Evolutionary conservation across 2,888 invertebrate genomes (phyloP).

Genomic region (Calliphora vomitoria): DNA sequence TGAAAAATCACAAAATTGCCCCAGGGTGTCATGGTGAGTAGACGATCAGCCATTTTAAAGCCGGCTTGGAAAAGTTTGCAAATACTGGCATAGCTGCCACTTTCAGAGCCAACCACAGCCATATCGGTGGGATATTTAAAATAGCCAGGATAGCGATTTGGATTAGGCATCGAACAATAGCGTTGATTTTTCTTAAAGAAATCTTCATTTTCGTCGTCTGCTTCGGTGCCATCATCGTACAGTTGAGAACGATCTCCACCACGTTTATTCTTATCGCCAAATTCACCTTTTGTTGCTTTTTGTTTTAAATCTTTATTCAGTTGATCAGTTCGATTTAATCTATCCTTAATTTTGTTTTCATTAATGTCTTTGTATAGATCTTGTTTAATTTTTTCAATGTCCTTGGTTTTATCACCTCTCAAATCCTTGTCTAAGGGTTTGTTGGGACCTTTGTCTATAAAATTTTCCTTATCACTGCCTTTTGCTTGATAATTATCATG

Average conservation of each 20-base stretch:
- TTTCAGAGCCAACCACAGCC: slow-evolving; percentile 83
- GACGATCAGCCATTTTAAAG: slow-evolving; percentile 81
- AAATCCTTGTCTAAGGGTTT: slow-evolving; percentile 31
- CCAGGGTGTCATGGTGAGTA: slow-evolving; percentile 83
- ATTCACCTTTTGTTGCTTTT: background rate
- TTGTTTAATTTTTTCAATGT: background rate
- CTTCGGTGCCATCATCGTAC: slow-evolving; percentile 54
- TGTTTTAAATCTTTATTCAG: background rate
- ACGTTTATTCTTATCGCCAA: background rate
- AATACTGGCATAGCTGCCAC: slow-evolving; percentile 81
- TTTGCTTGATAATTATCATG: background rate
- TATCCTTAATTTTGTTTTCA: background rate
- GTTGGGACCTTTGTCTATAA: background rate
- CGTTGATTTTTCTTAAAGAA: slow-evolving; percentile 16
- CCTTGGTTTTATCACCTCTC: slow-evolving; percentile 20
- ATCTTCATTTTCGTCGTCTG: slow-evolving; percentile 66
- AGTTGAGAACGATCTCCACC: background rate
- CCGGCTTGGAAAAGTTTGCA: slow-evolving; percentile 78
- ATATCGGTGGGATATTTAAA: slow-evolving; percentile 77
- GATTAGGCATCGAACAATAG: slow-evolving; percentile 69
- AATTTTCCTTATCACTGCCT: slow-evolving; percentile 19
- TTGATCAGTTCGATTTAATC: background rate
- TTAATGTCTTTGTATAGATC: background rate
- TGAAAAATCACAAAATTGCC: slow-evolving; percentile 83
- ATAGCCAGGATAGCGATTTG: slow-evolving; percentile 80